Conservation (phyloP, 1,140 invertebrate species). For the Ceratosolen fusciceps region DNA sequence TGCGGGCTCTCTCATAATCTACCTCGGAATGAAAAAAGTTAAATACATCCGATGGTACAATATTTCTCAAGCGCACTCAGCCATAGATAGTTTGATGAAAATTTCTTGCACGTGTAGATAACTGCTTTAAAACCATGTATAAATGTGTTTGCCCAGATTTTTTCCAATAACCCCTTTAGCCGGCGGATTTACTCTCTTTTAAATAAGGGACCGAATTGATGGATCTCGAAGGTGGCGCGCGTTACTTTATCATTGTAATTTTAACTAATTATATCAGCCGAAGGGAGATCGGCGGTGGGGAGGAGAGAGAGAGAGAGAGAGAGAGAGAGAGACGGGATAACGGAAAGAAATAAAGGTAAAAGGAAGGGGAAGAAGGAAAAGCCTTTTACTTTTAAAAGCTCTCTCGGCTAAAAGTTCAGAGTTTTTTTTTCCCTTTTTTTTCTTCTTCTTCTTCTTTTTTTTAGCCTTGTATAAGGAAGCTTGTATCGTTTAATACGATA, state of each 20-base stretch:
- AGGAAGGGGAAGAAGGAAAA: neutral
- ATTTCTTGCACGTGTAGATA: neutral
- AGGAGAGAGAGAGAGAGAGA: too few relatives aligned
- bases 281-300: too few relatives aligned
- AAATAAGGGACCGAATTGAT: neutral
- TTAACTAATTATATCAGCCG: neutral
- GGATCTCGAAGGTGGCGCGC: neutral
- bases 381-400: neutral
- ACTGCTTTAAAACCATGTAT: neutral
- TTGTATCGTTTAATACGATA: slow-evolving; percentile 3
- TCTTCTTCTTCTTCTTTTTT: too few relatives aligned
- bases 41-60: slow-evolving; percentile 2
- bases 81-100: neutral
- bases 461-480: neutral
- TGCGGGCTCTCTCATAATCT: neutral
- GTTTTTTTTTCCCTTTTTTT: too few relatives aligned
- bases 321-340: too few relatives aligned
- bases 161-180: neutral
- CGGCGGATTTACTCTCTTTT: neutral
- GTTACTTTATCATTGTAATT: neutral
- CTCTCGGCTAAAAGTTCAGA: neutral
- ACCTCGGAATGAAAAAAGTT: neutral
- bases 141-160: neutral
- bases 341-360: too few relatives aligned
- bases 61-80: neutral